These are phyloP conservation scores for Brotogeris chrysoptera DNA, from an alignment of 2,797 vertebrate species.

Conservation along the genomic window DNA sequence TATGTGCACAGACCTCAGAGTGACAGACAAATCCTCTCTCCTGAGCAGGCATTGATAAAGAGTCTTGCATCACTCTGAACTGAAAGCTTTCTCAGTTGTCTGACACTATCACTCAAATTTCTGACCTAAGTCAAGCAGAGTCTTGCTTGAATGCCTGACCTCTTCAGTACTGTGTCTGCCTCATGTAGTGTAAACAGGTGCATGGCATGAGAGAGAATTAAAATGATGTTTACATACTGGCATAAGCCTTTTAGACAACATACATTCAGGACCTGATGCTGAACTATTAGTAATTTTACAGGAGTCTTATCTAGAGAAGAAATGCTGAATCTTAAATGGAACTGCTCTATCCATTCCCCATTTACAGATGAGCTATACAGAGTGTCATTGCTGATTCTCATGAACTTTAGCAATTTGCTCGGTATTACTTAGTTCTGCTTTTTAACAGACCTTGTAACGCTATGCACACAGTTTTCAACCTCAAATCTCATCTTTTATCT, in stretches of 20 bases:
- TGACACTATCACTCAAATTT: neutral
- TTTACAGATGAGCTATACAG: neutral
- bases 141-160: neutral
- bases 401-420: neutral
- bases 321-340: neutral
- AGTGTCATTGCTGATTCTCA: neutral
- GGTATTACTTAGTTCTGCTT: constrained; percentile 2
- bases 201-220: neutral
- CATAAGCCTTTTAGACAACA: neutral
- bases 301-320: neutral
- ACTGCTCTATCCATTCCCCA: neutral
- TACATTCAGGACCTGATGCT: neutral
- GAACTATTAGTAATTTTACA: neutral
- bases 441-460: neutral
- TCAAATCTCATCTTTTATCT: constrained; percentile 29
- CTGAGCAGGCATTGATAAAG: neutral
- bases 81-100: neutral
- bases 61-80: neutral
- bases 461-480: constrained; percentile 34
- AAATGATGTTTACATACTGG: neutral
- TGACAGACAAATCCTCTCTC: neutral
- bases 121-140: neutral
- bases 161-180: neutral
- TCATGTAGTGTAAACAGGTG: neutral
- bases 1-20: neutral